Evolutionary conservation across 2,797 vertebrate genomes (phyloP), one percentile per base, ranked within the genome.

Genomic region (Malurus leucopterus): DNA sequence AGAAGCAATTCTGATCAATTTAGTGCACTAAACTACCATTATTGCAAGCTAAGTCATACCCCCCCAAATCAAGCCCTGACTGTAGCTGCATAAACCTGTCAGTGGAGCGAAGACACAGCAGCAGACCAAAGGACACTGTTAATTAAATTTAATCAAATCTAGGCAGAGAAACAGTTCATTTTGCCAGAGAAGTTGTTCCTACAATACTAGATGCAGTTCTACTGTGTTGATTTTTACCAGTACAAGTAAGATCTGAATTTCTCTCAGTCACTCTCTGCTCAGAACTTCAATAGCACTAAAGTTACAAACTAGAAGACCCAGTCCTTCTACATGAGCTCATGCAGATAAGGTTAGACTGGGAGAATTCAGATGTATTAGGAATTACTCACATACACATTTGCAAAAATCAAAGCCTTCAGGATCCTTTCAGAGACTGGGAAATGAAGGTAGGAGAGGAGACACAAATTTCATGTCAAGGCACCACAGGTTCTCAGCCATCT

Each of bases 311-410:
- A 46, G 29, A 41, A 70, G 27, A 62, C 13, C 2, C 15, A n/a
- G 26, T 26, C 57, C 29, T 92, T 63, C 49, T n/a, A 47, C 38
- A 3, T 27, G 15, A 50, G 32, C 30, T 58, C 22, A 12, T 65
- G 43, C 24, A 75, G 30, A 47, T 8, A 10, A 41, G 76, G 15
- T 76, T 44, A 30, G 5, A 44, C 5, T 70, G 53, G 32, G 18
- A 62, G 22, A 70, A 70, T 44, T 70, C 41, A 63, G 36, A 40
- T 70, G 15, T 11, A 34, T 34, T 67, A 64, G 62, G 61, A 82
- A 55, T 43, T 1, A 54, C 21, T 73, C 55, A 49, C 5, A 32
- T 6, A 23, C 1, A 41, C 2, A 2, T 23, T 34, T 8, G 1
- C 36, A 76, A 83, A 69, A 67, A n/a, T 50, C 40, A 62, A 43